phyloP scores from a whole-genome alignment of 1,140 invertebrate genomes.

The Sycobia sp. region DNA sequence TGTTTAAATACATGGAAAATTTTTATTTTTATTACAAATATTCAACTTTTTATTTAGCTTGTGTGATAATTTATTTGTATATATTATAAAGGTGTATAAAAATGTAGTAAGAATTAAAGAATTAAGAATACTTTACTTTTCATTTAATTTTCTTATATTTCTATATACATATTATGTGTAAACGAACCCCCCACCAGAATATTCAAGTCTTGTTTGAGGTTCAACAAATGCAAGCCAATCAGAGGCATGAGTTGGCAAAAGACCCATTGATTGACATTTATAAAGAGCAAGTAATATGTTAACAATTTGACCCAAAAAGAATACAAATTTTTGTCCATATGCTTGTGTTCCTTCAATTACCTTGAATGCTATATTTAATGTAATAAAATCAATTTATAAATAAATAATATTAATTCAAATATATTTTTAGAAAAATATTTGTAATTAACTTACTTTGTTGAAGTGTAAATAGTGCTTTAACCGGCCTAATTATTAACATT shows the following conservation, averaged over 20 bases:
- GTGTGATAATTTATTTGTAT: conserved; percentile 7
- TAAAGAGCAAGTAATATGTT: conserved; percentile 93
- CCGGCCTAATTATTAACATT: conserved; percentile 94
- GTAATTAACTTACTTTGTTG: conserved; percentile 71
- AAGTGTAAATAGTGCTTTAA: conserved; percentile 92
- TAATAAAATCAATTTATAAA: conserved; percentile 20
- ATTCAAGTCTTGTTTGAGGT: conserved; percentile 85
- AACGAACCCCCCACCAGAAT: conserved; percentile 82
- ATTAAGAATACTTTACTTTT: conserved; percentile 26
- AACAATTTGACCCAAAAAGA: conserved; percentile 92
- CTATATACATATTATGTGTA: conserved; percentile 62
- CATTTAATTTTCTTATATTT: conserved; percentile 41
- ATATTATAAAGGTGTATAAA: not conserved
- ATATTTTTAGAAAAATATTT: not conserved
- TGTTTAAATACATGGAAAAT: not conserved
- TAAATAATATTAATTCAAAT: not conserved
- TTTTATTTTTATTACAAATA: not conserved
- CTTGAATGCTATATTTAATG: conserved; percentile 83
- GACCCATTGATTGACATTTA: conserved; percentile 98
- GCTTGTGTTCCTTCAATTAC: conserved; percentile 94
- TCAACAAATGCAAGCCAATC: conserved; percentile 99
- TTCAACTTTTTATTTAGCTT: not conserved
- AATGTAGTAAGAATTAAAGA: not conserved
- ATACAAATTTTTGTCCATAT: conserved; percentile 90
- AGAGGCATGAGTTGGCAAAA: conserved; percentile 95